Evolutionary conservation across 1,140 invertebrate genomes (phyloP).

Genomic region (Mamestra configurata): DNA sequence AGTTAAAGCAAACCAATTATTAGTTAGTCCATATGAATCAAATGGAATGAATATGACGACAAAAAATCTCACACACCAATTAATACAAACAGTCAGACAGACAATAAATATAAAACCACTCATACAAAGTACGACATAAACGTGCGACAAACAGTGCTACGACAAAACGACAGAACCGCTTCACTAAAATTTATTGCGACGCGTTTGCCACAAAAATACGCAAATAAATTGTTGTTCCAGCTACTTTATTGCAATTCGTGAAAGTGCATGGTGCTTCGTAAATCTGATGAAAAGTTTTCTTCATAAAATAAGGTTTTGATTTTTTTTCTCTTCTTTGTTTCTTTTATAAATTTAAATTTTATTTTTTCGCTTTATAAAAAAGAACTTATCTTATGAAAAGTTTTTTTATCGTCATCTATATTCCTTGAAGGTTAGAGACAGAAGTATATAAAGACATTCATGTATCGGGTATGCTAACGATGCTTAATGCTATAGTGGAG

Average conservation of each 20-base stretch:
- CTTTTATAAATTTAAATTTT: not conserved
- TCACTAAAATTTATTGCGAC: constrained; percentile 18
- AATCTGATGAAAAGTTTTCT: not conserved
- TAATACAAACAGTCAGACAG: not conserved
- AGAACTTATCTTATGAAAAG: no score
- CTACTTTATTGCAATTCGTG: constrained; percentile 25
- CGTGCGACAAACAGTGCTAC: not conserved
- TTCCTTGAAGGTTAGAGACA: no score
- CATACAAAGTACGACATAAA: constrained; percentile 13
- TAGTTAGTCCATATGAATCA: no score
- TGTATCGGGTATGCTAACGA: no score
- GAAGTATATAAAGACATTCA: no score
- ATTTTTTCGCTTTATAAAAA: no score
- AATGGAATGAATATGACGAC: not conserved
- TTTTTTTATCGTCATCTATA: no score
- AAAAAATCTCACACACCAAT: not conserved
- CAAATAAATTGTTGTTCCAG: constrained; percentile 11
- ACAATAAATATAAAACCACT: constrained; percentile 5
- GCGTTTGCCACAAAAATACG: constrained; percentile 21
- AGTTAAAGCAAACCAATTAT: no score
- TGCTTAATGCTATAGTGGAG: no score
- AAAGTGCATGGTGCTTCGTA: constrained; percentile 5
- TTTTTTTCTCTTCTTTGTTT: not conserved
- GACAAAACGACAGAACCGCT: not conserved
- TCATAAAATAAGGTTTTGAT: not conserved